Evolutionary conservation across 2,113 vertebrate genomes (phyloP), one percentile per base, ranked within the genome.

Genomic region (Corydoras maculifer): DNA sequence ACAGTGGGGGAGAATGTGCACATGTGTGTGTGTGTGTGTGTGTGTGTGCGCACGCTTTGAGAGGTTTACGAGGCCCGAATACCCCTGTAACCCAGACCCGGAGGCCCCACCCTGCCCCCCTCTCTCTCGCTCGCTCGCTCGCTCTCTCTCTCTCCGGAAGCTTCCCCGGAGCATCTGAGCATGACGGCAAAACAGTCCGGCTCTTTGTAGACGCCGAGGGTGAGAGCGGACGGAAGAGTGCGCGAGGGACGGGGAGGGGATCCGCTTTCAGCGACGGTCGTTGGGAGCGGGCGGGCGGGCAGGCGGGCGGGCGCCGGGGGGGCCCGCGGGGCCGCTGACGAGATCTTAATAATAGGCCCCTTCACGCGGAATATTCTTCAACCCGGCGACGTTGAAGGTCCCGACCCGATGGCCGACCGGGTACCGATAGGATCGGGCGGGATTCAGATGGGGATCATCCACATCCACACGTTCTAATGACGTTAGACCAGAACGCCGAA

Each of bases 151-250:
- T 67, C 70, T 64, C 65, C 66, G 72, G 75, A 80, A 77, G 68
- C 78, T 77, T 77, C 78, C 75, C 73, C 62, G 31, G 72, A 69
- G 72, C 73, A 77, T 80, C 78, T 77, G 72, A 80, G 78, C 75
- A 73, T 75, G 75, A 80, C 75, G 64, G 68, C 50, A 74, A 72
- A 78, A 78, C 77, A 72, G 77, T 75, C 71, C 43, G 49, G 67
- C 58, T 59, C 69, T 75, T 78, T 72, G 73, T 78, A 77, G 78
- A 72, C 18, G 18, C 18, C 18, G 18, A 13, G 14, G 53, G 49
- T 8, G 7, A 50, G 49, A 8, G 49, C 49, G 35, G 62, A 65
- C 12, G 62, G 65, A 50, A 60, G 75, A 74, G 51, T 55, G 63
- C 48, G 58, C 60, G 68, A 30, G 65, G 53, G 57, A 60, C 69